Evolutionary conservation across 2,888 invertebrate genomes (phyloP).

Genomic region (Hirtodrosophila alboralis): DNA sequence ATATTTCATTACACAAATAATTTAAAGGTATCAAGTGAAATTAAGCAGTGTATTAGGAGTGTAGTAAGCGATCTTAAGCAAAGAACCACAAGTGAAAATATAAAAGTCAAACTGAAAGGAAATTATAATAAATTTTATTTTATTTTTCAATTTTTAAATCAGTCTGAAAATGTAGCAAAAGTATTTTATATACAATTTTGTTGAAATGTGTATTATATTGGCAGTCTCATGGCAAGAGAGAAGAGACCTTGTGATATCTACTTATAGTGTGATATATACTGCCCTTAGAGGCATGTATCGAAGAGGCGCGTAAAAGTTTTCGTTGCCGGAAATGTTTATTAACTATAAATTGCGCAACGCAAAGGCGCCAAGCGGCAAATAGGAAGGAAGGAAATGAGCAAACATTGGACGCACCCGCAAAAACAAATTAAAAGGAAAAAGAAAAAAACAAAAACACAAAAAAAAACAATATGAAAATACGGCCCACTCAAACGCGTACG

Average conservation of each 20-base stretch:
- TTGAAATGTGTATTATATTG: background rate
- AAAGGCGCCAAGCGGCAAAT: slow-evolving; percentile 42
- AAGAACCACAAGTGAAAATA: too few species aligned
- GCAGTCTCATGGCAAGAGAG: slow-evolving; percentile 18
- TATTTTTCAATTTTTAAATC: too few species aligned
- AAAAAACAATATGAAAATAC: slow-evolving; percentile 24
- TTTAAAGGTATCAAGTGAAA: too few species aligned
- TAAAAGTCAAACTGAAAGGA: too few species aligned
- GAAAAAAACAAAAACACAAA: background rate
- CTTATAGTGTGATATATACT: slow-evolving; percentile 35
- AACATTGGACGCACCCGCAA: slow-evolving; percentile 73
- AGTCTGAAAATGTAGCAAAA: too few species aligned
- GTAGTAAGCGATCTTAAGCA: too few species aligned
- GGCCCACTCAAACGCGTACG: slow-evolving; percentile 40
- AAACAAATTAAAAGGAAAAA: slow-evolving; percentile 52
- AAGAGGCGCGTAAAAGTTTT: slow-evolving; percentile 36
- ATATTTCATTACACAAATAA: too few species aligned
- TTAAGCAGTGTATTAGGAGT: too few species aligned
- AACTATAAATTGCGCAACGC: slow-evolving; percentile 72
- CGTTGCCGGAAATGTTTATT: slow-evolving; percentile 72
- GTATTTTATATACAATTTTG: background rate
- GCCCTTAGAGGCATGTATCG: slow-evolving; percentile 23
- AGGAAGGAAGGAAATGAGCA: slow-evolving; percentile 71
- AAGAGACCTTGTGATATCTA: slow-evolving; percentile 33
- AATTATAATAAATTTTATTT: too few species aligned